Base-by-base conservation (phyloP, 2,888 invertebrate species). In the Elegia similella region DNA sequence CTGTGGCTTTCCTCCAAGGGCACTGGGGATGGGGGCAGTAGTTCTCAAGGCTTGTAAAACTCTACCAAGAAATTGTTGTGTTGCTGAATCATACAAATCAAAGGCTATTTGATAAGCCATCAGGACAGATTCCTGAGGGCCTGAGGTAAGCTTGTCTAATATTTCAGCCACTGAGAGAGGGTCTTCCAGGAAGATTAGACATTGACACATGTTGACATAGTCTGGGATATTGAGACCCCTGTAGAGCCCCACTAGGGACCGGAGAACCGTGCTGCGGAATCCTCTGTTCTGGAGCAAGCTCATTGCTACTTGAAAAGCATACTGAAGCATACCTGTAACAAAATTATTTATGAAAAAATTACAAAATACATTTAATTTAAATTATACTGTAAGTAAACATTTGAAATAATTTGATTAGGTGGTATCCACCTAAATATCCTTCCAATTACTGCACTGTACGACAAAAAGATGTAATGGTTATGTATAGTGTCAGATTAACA, bases 31-130 rank as follows among this genome's bases (percentile, higher is more conserved):
- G 0, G 97, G 97, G 17, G 97, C 96, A 13, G 96, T 96, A 52
- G 94, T 94, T 70, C 95, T 93, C 7, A 98, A 87, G 15, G 97
- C 96, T 78, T 96, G 95, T 63, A 98, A 85, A 8, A 98, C 97
- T 68, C 96, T 94, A 8, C 96, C 96, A 54, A 99, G 92, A 83
- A 99, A 99, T 81, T 99, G 98, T 86, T 99, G 99, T 1, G 99
- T 99, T 0, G 99, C 99, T 44, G 98, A 98, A 84, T 99, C 99
- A 80, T 99, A 99, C 69, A 99, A 93, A 92, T 99, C 99, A 89
- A 99, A 99, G 0, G 96, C 98, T 72, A 99, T 98, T 91, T 99
- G 99, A 87, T 98, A 99, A 0, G 98, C 98, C 97, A 99, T 99
- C 43, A 99, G 90, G 59, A 96, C 95, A 64, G 95, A 95, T 63